Base-by-base conservation (phyloP, 2,888 invertebrate genomes). In the Cephus spinipes region DNA sequence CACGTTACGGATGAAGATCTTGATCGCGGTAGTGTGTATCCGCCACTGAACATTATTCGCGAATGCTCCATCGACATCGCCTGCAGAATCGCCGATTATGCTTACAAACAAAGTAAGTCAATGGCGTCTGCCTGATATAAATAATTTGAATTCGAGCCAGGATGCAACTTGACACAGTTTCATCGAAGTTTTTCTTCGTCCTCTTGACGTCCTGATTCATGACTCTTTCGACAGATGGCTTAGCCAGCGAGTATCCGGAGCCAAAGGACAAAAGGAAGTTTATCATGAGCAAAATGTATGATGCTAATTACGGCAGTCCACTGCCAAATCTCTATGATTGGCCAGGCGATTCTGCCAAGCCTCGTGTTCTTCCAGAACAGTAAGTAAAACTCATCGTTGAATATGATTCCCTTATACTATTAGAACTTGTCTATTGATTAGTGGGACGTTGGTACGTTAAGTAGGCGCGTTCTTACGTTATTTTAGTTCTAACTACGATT, bases 1-100 rank as follows among this genome's bases (percentile, higher is more conserved):
- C 94, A 95, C 85, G 98, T 99, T 0, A 95, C 95, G 1, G 95
- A 97, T 77, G 94, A 94, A 12, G 97, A 99, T 91, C 93, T 99
- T 76, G 94, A 93, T 1, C 94, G 94, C 77, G 99, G 99, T 12
- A 96, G 98, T 81, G 94, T 99, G 75, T 99, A 99, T 91, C 99
- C 99, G 11, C 97, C 98, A 0, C 93, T 99, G 77, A 92, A 93
- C 36, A 94, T 94, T 76, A 96, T 99, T 83, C 95, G 95, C 78
- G 96, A 97, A 79, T 96, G 98, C 79, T 99, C 99, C 0, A 93
- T 98, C 77, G 94, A 95, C 82, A 99, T 99, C 85, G 99, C 99
- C 1, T 94, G 96, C 11, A 95, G 95, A 86, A 95, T 99, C 81
- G 96, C 97, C 4, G 95, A 98, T 86, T 96, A 97, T 92, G 97